Percentiles rank a stretch among this genome's conserved stretches.
Evolutionary conservation across 2,888 invertebrate genomes (phyloP).

Genomic region (Eremobia ochroleuca): DNA sequence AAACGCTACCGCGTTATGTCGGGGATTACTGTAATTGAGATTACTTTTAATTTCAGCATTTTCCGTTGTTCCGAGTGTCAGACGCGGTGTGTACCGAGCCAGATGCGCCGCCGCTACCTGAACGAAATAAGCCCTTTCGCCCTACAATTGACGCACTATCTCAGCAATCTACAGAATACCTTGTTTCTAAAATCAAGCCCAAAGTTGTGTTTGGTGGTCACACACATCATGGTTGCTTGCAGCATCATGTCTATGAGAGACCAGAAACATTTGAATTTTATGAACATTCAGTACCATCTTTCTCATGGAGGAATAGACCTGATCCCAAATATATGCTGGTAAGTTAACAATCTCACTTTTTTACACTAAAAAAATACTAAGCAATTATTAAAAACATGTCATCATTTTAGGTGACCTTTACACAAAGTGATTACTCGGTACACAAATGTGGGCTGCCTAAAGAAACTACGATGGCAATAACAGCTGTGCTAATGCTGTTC

Average conservation of each 20-base stretch:
- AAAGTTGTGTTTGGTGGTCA: conserved; percentile 96
- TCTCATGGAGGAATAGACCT: conserved; percentile 98
- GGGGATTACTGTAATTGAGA: no score
- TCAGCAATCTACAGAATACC: conserved; percentile 93
- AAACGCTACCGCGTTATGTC: no score
- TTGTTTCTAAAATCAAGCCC: conserved; percentile 92
- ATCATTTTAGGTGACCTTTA: conserved; percentile 79
- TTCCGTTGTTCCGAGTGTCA: conserved; percentile 96
- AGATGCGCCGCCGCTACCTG: conserved; percentile 94
- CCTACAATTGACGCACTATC: conserved; percentile 97
- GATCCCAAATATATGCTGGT: conserved; percentile 98
- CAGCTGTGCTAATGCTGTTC: conserved; percentile 75
- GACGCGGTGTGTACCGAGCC: conserved; percentile 95
- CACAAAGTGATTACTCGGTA: conserved; percentile 77
- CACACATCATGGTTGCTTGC: conserved; percentile 97
- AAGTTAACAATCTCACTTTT: conserved; percentile 71
- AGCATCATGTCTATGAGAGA: conserved; percentile 82
- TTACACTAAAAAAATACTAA: not conserved
- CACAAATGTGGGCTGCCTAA: conserved; percentile 83
- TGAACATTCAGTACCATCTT: conserved; percentile 97
- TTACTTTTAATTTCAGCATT: conserved; percentile 94
- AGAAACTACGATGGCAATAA: conserved; percentile 79
- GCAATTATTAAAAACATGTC: not conserved
- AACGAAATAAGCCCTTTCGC: conserved; percentile 93
- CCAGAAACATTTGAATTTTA: conserved; percentile 86